These are phyloP conservation scores for honey bee (Apis mellifera) DNA, from an alignment of 1,140 invertebrate species.

Conservation along the genomic window Amel_HAv3.1 CM009935.2:239001-239500, in stretches of 20 bases:
- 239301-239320: background rate
- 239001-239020: constrained; percentile 27
- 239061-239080: constrained; percentile 68
- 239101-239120: background rate
- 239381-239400: too few species aligned
- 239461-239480: background rate
- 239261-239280: constrained; percentile 70
- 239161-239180: background rate
- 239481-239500: background rate
- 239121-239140: background rate
- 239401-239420: background rate
- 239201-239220: constrained; percentile 50
- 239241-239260: constrained; percentile 73
- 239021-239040: constrained; percentile 61
- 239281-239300: background rate
- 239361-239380: background rate
- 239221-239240: constrained; percentile 61
- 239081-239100: constrained; percentile 23
- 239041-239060: constrained; percentile 76
- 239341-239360: too few species aligned
- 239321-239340: background rate
- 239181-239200: constrained; percentile 51
- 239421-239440: background rate
- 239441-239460: constrained; percentile 2
- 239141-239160: background rate